Conservation (phyloP, 2,888 invertebrate genomes). For the Zhuqinia jingwanae region DNA sequence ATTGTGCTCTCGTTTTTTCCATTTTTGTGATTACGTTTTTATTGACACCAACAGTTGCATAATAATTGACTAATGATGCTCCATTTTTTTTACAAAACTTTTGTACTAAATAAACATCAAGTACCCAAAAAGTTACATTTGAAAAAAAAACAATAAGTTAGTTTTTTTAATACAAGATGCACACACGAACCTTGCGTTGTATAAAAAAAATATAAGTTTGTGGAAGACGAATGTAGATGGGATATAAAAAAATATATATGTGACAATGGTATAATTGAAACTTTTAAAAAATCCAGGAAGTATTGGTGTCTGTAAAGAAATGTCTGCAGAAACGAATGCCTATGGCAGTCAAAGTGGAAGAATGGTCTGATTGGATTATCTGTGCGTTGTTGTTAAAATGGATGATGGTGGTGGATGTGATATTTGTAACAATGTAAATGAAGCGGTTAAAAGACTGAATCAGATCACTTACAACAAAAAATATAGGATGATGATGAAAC, state of each 20-base stretch:
- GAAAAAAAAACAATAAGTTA: not conserved
- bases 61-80: conserved; percentile 29
- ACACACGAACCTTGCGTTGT: not conserved
- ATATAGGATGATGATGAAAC: not conserved
- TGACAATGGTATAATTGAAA: conserved; percentile 29
- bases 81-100: too few species aligned
- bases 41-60: conserved; percentile 31
- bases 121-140: too few species aligned
- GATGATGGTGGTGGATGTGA: not conserved
- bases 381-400: too few species aligned
- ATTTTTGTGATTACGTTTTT: conserved; percentile 2
- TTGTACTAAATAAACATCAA: too few species aligned
- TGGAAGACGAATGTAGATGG: conserved; percentile 18
- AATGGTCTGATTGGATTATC: conserved; percentile 53
- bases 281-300: conserved; percentile 56
- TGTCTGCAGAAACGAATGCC: not conserved
- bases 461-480: conserved; percentile 29
- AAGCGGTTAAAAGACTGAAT: conserved; percentile 42
- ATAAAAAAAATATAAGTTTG: conserved; percentile 30
- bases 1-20: not conserved
- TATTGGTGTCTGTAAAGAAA: not conserved
- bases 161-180: not conserved
- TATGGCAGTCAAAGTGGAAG: conserved; percentile 26
- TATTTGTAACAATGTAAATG: not conserved
- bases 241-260: conserved; percentile 27